These are phyloP conservation scores for Monopis laevigella DNA, from an alignment of 2,888 invertebrate species.

Conservation along the genomic window DNA sequence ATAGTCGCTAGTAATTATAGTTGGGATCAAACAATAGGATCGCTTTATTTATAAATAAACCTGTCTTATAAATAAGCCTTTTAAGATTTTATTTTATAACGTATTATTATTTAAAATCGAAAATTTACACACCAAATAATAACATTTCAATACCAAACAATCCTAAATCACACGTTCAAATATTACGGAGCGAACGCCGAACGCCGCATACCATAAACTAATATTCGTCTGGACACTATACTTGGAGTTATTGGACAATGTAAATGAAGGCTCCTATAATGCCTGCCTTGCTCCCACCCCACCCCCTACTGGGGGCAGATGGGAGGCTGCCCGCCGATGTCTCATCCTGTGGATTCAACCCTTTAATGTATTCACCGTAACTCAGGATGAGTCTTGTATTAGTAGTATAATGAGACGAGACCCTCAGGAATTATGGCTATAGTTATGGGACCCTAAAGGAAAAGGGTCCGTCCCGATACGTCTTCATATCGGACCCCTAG, in stretches of 20 bases:
- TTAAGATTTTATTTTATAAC: no score
- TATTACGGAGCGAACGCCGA: no score
- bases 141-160: no score
- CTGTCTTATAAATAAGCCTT: no score
- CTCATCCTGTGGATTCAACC: constrained; percentile 52
- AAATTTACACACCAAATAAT: no score
- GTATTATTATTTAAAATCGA: no score
- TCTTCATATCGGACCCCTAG: background rate
- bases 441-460: constrained; percentile 35
- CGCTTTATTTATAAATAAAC: no score
- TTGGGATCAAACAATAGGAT: no score
- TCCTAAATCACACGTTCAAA: no score
- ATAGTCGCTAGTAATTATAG: no score
- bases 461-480: constrained; percentile 8
- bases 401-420: constrained; percentile 67
- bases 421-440: constrained; percentile 65
- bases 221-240: constrained; percentile 65
- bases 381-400: constrained; percentile 68
- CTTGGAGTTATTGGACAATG: constrained; percentile 69
- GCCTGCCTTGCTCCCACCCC: constrained; percentile 58
- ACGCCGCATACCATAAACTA: constrained; percentile 56
- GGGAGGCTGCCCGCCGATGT: background rate
- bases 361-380: constrained; percentile 68
- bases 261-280: constrained; percentile 69
- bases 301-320: constrained; percentile 29